phyloP scores from a whole-genome alignment of 2,888 invertebrate species.

The Mythimna loreyi region DNA sequence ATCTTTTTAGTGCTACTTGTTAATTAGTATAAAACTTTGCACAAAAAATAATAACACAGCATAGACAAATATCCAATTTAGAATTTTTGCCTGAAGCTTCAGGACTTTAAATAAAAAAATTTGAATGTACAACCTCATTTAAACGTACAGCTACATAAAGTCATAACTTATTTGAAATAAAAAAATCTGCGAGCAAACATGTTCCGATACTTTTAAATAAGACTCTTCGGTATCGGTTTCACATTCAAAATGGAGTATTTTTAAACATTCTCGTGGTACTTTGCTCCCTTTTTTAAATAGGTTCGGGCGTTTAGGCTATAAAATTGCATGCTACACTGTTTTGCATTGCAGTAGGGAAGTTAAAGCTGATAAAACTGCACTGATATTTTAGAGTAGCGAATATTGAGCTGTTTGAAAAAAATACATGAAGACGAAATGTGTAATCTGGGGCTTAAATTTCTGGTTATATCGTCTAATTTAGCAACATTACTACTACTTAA shows the following conservation, averaged over 20 bases:
- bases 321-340: slow-evolving; percentile 40
- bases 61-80: too few relatives aligned
- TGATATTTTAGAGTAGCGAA: slow-evolving; percentile 1
- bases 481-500: too few relatives aligned
- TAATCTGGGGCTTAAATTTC: slow-evolving; percentile 23
- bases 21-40: too few relatives aligned
- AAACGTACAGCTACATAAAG: slow-evolving; percentile 1
- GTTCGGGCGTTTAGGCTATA: slow-evolving; percentile 37
- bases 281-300: slow-evolving; percentile 44
- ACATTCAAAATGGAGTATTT: slow-evolving; percentile 41
- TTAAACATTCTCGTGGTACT: slow-evolving; percentile 26
- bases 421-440: slow-evolving; percentile 24
- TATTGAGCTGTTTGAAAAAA: slow-evolving; percentile 18
- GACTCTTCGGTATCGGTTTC: slow-evolving; percentile 27
- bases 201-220: slow-evolving; percentile 40
- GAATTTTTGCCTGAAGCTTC: too few relatives aligned
- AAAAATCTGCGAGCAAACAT: slow-evolving; percentile 24
- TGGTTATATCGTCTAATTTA: too few relatives aligned
- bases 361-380: slow-evolving; percentile 31
- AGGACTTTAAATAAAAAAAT: neutral
- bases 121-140: neutral
- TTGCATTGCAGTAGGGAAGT: slow-evolving; percentile 42
- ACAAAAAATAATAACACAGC: too few relatives aligned
- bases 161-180: slow-evolving; percentile 7
- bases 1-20: too few relatives aligned